Evolutionary conservation across 2,888 invertebrate species (phyloP), one percentile per base, ranked within the genome.

Genomic region (Mythimna impura): DNA sequence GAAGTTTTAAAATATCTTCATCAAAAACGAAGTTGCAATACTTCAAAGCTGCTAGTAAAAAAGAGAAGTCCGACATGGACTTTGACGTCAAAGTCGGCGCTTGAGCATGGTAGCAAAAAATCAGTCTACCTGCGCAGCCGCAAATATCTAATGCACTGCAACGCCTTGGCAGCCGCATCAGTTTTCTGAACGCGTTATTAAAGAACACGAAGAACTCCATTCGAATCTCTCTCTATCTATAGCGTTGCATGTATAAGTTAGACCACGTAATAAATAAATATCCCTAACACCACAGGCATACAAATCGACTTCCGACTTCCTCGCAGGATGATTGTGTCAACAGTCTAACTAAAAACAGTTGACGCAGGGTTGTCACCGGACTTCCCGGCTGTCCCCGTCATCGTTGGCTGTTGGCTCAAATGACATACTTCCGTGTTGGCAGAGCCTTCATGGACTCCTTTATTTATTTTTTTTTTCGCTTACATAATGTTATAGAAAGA

Each of bases 301-400:
- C 83, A 20, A 70, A 81, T 74, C 2, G 0, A 83, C 62, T 75
- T 80, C 83, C 80, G 67, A 60, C 65, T 57, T 60, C 67, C 61
- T 66, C 67, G 22, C 80, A 81, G 80, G 80, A 80, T 62, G 75
- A 50, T 20, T 64, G 67, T 64, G 50, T 62, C 75, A 72, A 43
- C 66, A 52, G 30, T 62, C 17, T 20, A 36, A 12, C 58, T 67
- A 64, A 64, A 69, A 54, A 70, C 66, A 54, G 64, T 61, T 65
- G 55, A 71, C 47, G 36, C 40, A 47, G 63, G 57, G 25, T 58
- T 74, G 83, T 70, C 83, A 80, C 10, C 64, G 66, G 43, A 80
- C 76, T 71, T 83, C 80, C 80, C 70, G 75, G 22, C 52, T 30
- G 64, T 65, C 50, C 57, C 70, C 58, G 65, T 67, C 50, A 57